phyloP scores from a whole-genome alignment of 2,113 vertebrate genomes.

The Scortum barcoo region DNA sequence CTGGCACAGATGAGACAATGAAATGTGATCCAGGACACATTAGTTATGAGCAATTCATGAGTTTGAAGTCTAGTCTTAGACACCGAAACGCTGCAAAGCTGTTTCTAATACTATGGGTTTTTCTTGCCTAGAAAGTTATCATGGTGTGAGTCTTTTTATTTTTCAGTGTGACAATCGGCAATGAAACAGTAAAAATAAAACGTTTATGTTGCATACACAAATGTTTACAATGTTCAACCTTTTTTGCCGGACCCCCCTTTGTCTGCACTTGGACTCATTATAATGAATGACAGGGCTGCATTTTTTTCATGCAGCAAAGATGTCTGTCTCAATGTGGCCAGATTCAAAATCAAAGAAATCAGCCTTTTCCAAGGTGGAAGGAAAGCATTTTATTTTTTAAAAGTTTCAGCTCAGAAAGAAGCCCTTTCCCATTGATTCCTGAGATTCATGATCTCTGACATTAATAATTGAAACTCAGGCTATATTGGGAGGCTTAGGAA shows the following conservation, averaged over 20 bases:
- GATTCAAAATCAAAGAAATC: background rate
- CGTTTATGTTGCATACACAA: background rate
- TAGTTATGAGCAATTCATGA: background rate
- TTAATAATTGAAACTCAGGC: background rate
- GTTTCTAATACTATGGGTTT: background rate
- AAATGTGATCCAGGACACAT: too few relatives aligned
- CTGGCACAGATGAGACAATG: background rate
- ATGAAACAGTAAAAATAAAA: background rate
- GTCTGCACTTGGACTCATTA: background rate
- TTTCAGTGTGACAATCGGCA: background rate
- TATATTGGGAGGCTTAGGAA: background rate
- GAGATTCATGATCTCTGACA: background rate
- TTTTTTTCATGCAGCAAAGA: background rate
- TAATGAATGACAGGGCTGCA: background rate
- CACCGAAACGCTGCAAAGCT: background rate
- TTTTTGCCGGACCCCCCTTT: background rate
- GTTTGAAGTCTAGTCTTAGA: background rate
- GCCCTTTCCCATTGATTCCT: background rate
- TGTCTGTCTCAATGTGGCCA: background rate
- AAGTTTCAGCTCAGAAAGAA: background rate
- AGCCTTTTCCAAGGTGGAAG: background rate
- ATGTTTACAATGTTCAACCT: background rate
- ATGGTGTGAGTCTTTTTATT: background rate
- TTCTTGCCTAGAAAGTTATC: background rate
- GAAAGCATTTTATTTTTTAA: background rate